Conservation (phyloP, 2,888 invertebrate species). For the Drosophila histrio region DNA sequence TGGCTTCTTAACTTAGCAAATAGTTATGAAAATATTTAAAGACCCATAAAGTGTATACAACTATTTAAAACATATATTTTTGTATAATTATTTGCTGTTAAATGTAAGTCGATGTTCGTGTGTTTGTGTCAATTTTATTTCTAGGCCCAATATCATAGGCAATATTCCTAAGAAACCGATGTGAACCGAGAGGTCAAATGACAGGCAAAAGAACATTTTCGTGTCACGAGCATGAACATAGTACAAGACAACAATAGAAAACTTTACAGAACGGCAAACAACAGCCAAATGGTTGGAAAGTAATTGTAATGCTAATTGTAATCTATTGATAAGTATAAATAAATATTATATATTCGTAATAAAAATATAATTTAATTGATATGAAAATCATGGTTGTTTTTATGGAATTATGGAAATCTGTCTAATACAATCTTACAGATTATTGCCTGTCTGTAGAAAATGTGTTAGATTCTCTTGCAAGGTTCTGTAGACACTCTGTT, state of each 20-base stretch:
- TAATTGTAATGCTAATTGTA: constrained; percentile 34
- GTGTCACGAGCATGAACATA: constrained; percentile 80
- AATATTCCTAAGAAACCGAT: constrained; percentile 40
- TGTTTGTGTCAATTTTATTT: constrained; percentile 47
- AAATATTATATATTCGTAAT: constrained; percentile 34
- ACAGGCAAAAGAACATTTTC: constrained; percentile 36
- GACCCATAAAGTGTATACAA: constrained; percentile 11
- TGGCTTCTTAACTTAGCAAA: constrained; percentile 66
- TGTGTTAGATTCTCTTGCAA: background rate
- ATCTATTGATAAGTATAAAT: constrained; percentile 39
- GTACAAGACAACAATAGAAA: constrained; percentile 79
- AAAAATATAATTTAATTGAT: constrained; percentile 11
- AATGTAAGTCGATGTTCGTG: constrained; percentile 46
- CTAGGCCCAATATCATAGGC: constrained; percentile 45
- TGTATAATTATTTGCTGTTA: constrained; percentile 71
- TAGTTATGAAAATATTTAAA: constrained; percentile 52
- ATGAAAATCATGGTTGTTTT: background rate
- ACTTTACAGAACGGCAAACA: constrained; percentile 53
- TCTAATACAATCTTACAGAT: background rate
- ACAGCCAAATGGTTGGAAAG: constrained; percentile 31
- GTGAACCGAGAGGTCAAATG: constrained; percentile 25
- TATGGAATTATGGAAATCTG: background rate
- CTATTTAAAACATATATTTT: constrained; percentile 60
- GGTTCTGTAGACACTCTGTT: background rate
- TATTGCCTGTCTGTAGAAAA: background rate